These are phyloP conservation scores for crab-eating macaque (Macaca fascicularis) DNA, from an alignment of 2,113 vertebrate genomes.

Conservation along the genomic window DNA sequence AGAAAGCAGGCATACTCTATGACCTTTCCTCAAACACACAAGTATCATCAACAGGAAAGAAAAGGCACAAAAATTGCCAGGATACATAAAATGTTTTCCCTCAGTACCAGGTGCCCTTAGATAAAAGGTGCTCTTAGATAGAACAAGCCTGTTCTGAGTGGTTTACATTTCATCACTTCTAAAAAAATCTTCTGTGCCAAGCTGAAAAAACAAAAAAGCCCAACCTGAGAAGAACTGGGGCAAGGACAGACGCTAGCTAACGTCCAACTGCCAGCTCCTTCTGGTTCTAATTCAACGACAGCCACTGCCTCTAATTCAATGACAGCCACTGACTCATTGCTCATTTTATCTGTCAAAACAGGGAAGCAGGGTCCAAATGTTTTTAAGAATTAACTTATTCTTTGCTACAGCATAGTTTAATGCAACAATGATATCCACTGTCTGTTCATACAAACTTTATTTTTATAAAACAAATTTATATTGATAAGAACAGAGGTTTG, in stretches of 20 bases:
- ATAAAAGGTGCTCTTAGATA: background rate
- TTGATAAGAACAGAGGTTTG: background rate
- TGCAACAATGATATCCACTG: background rate
- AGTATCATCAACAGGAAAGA: background rate
- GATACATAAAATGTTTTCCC: background rate
- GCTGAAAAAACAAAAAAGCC: slow-evolving; percentile 34
- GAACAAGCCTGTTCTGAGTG: slow-evolving; percentile 26
- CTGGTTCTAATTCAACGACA: slow-evolving; percentile 21
- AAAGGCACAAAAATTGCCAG: background rate
- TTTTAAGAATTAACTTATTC: slow-evolving; percentile 5
- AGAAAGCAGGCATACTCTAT: background rate
- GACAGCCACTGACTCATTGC: background rate
- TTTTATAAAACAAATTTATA: background rate
- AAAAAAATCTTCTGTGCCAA: slow-evolving; percentile 38
- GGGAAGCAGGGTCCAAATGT: background rate
- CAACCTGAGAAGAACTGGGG: background rate
- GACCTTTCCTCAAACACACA: background rate
- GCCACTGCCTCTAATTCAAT: background rate
- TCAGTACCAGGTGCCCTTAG: background rate
- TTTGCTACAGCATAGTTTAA: background rate
- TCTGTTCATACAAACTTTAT: background rate
- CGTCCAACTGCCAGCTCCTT: background rate
- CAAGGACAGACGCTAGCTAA: background rate
- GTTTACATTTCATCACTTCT: background rate
- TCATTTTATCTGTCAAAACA: background rate